Conservation (phyloP, 1,140 invertebrate genomes). For the Lucilia cuprina region DNA sequence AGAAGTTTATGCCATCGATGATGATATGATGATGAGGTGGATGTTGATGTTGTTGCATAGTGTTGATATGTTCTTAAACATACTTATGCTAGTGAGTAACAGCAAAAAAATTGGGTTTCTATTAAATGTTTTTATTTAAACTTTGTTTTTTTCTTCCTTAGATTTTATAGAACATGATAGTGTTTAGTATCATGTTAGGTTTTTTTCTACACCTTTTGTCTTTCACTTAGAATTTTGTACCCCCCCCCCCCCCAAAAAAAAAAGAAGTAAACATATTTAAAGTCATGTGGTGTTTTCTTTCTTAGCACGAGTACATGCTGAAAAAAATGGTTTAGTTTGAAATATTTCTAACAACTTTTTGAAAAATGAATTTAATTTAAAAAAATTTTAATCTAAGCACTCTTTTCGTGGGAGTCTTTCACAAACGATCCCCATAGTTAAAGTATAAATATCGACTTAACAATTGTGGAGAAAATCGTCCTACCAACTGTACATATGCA, state of each 20-base stretch:
- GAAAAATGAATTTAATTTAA: not conserved
- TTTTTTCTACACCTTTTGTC: not conserved
- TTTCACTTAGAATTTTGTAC: not conserved
- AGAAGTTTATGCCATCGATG: not conserved
- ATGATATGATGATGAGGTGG: not conserved
- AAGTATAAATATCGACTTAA: too few relatives aligned
- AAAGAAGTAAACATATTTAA: not conserved
- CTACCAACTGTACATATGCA: too few relatives aligned
- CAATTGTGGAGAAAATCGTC: too few relatives aligned
- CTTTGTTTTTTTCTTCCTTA: not conserved
- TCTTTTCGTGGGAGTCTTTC: too few relatives aligned
- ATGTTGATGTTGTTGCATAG: not conserved
- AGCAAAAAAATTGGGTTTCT: not conserved
- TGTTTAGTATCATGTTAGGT: not conserved
- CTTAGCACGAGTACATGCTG: not conserved
- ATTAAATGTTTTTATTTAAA: not conserved
- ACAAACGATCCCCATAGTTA: too few relatives aligned
- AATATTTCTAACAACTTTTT: not conserved
- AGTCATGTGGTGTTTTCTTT: not conserved
- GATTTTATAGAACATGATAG: slow-evolving; percentile 15
- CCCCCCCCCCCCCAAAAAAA: not conserved
- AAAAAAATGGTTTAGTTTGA: not conserved
- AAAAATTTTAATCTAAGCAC: too few relatives aligned
- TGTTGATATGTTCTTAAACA: not conserved
- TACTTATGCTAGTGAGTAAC: not conserved